Conservation (phyloP, 1,140 invertebrate species). For the Drosophila athabasca region DNA sequence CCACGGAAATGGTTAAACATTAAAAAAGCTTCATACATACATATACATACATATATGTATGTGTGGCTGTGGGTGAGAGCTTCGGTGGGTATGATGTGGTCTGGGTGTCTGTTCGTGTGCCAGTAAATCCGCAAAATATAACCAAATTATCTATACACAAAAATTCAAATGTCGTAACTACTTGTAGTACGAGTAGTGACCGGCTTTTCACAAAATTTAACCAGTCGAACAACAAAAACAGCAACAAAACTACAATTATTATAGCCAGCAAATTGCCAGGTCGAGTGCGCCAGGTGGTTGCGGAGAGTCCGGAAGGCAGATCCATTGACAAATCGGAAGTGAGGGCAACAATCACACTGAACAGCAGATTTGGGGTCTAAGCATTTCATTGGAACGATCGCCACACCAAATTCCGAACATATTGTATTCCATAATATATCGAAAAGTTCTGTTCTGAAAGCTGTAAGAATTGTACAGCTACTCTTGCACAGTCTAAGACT, state of each 20-base stretch:
- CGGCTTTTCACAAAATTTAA: constrained; percentile 53
- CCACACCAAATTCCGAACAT: not conserved
- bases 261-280: constrained; percentile 28
- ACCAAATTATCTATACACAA: constrained; percentile 10
- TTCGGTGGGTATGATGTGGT: too few relatives aligned
- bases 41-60: too few relatives aligned
- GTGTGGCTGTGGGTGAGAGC: constrained; percentile 9
- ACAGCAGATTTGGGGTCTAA: constrained; percentile 24
- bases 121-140: constrained; percentile 3
- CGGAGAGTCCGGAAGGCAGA: constrained; percentile 1
- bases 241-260: constrained; percentile 23
- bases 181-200: constrained; percentile 7
- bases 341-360: constrained; percentile 45
- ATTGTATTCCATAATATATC: too few relatives aligned
- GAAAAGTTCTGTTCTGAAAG: too few relatives aligned
- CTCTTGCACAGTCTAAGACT: too few relatives aligned
- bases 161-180: constrained; percentile 30
- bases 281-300: not conserved
- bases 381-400: not conserved
- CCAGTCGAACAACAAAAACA: constrained; percentile 40
- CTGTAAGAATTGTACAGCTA: too few relatives aligned
- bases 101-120: not conserved
- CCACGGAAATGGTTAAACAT: constrained; percentile 56
- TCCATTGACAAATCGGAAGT: constrained; percentile 67
- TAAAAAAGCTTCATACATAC: constrained; percentile 13